A percentile compares a stretch with the other conserved stretches of the same genome.
phyloP scores from a whole-genome alignment of 2,113 vertebrate species.

The Lamprologus ornatipinnis region DNA sequence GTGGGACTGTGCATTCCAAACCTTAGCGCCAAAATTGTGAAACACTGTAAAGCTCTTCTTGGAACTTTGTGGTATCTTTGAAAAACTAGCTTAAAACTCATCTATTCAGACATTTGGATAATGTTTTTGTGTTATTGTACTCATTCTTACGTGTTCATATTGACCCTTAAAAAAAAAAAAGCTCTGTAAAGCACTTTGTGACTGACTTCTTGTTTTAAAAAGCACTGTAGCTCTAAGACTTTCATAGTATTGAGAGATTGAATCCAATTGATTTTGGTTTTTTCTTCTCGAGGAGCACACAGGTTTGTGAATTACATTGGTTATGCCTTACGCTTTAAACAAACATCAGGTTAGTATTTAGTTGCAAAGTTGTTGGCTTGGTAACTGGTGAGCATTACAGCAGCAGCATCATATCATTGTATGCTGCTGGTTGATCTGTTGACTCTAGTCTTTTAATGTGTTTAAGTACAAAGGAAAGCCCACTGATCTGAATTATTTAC shows the following conservation, averaged over 20 bases:
- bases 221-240: background rate
- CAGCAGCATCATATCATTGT: background rate
- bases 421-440: background rate
- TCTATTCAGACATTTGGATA: background rate
- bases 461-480: background rate
- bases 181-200: background rate
- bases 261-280: background rate
- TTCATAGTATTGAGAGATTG: background rate
- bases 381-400: background rate
- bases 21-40: background rate
- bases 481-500: background rate
- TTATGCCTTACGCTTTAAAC: background rate
- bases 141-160: background rate
- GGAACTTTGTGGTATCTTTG: background rate
- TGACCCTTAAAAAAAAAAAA: background rate
- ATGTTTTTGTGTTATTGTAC: background rate
- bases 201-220: background rate
- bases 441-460: background rate
- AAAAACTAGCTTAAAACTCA: background rate
- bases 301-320: background rate
- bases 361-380: background rate
- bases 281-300: background rate
- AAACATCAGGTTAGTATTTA: background rate
- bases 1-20: background rate
- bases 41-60: background rate